Evolutionary conservation across 2,113 vertebrate species (phyloP).

Genomic region (Phalacrocorax pelagicus): DNA sequence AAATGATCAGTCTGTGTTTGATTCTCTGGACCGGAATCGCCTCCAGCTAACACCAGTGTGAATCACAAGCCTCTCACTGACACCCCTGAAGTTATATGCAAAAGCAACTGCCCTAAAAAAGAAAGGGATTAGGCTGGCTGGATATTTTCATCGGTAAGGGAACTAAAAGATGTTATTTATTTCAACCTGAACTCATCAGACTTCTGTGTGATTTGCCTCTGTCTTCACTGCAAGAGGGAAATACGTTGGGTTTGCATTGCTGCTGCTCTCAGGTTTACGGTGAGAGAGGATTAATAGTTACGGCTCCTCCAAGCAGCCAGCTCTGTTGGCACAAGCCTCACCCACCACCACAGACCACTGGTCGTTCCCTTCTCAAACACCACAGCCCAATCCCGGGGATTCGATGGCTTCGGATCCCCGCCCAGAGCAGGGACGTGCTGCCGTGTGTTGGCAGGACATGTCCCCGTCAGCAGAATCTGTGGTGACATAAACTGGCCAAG

Average conservation of each 20-base stretch:
- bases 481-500: background rate
- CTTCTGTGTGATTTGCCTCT: background rate
- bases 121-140: background rate
- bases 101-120: background rate
- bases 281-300: background rate
- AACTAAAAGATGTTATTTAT: background rate
- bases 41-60: background rate
- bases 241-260: background rate
- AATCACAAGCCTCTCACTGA: background rate
- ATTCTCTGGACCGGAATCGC: background rate
- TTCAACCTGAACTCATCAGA: background rate
- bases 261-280: background rate
- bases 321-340: background rate
- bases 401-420: fast-evolving
- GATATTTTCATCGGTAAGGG: background rate
- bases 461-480: background rate
- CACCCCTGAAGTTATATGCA: background rate
- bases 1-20: background rate
- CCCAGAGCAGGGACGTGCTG: background rate
- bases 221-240: background rate
- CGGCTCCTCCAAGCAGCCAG: background rate
- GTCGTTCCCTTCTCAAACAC: background rate
- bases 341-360: background rate
- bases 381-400: fast-evolving
- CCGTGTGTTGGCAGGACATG: background rate